A percentile compares a stretch with the other conserved stretches of the same genome.
phyloP scores from a whole-genome alignment of 2,113 vertebrate species.

The Scomber colias region DNA sequence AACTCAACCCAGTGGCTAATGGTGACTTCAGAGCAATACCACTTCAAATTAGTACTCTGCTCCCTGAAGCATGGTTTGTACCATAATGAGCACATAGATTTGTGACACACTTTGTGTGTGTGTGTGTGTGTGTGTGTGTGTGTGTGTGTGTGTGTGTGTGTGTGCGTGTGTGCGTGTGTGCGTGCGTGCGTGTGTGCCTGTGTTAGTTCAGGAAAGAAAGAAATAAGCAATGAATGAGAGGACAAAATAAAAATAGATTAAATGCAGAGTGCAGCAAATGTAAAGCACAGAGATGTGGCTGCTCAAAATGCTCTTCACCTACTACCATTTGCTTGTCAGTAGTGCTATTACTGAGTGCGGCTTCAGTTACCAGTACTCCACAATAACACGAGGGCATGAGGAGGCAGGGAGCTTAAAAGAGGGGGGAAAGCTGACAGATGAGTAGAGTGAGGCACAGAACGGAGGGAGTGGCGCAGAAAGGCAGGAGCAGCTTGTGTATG shows the following conservation, averaged over 20 bases:
- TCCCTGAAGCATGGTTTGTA: slow-evolving; percentile 11
- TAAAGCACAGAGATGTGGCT: not conserved
- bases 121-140: not conserved
- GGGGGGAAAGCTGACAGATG: slow-evolving; percentile 68
- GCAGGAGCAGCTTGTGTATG: slow-evolving; percentile 65
- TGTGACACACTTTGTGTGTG: not conserved
- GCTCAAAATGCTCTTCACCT: slow-evolving; percentile 33
- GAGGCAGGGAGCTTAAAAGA: slow-evolving; percentile 61
- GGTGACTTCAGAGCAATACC: not conserved
- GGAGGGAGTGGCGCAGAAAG: slow-evolving; percentile 76
- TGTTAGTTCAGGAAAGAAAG: not conserved
- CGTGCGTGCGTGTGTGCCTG: not conserved
- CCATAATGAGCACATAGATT: slow-evolving; percentile 28
- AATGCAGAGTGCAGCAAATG: not conserved
- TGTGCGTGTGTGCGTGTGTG: not conserved
- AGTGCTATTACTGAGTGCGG: slow-evolving; percentile 28
- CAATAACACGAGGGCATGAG: slow-evolving; percentile 67
- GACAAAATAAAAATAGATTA: not conserved
- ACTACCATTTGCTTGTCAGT: slow-evolving; percentile 31
- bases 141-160: not conserved
- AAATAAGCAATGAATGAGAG: not conserved
- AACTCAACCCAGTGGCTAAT: not conserved
- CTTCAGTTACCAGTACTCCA: slow-evolving; percentile 45
- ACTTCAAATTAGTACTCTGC: slow-evolving; percentile 23
- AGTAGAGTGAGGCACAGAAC: slow-evolving; percentile 64